These are phyloP conservation scores for Drosophila oshimai DNA, from an alignment of 1,140 invertebrate species.

Conservation along the genomic window DNA sequence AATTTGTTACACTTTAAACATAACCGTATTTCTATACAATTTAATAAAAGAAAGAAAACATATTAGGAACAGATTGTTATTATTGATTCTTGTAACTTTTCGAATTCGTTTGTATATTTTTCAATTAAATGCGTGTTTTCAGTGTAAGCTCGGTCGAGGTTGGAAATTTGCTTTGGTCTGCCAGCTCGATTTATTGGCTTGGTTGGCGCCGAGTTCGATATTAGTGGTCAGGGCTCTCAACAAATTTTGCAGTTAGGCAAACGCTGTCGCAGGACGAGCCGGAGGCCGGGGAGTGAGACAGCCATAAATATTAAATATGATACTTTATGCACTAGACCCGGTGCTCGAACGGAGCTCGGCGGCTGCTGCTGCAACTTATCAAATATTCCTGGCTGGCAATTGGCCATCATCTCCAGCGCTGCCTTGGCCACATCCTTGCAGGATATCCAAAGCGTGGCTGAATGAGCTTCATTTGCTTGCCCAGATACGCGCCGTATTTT, in stretches of 20 bases:
- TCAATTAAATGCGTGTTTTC: background rate
- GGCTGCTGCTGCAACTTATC: conserved; percentile 60
- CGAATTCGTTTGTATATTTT: background rate
- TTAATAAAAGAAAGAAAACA: too few relatives aligned
- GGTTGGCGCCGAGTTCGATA: conserved; percentile 59
- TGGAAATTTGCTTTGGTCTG: conserved; percentile 28
- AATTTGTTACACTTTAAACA: too few relatives aligned
- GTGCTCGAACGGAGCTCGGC: conserved; percentile 11
- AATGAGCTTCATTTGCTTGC: conserved; percentile 77
- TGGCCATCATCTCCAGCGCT: conserved; percentile 62
- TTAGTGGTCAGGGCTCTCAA: conserved; percentile 62
- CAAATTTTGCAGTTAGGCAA: conserved; percentile 37
- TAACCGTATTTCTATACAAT: too few relatives aligned
- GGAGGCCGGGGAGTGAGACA: conserved; percentile 5
- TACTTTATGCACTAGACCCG: conserved; percentile 60
- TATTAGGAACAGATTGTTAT: too few relatives aligned
- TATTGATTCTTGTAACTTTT: too few relatives aligned
- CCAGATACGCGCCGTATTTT: conserved; percentile 62
- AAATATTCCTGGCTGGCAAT: conserved; percentile 78
- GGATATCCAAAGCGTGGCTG: conserved; percentile 43
- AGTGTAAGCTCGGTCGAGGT: conserved; percentile 16
- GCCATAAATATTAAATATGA: conserved; percentile 82
- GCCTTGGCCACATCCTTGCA: conserved; percentile 77
- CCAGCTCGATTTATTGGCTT: conserved; percentile 69
- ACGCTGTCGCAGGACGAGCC: conserved; percentile 7